A percentile compares a stretch with the other conserved stretches of the same genome.
Evolutionary conservation across 2,888 invertebrate genomes (phyloP).

Genomic region (Dryadula phaetusa): DNA sequence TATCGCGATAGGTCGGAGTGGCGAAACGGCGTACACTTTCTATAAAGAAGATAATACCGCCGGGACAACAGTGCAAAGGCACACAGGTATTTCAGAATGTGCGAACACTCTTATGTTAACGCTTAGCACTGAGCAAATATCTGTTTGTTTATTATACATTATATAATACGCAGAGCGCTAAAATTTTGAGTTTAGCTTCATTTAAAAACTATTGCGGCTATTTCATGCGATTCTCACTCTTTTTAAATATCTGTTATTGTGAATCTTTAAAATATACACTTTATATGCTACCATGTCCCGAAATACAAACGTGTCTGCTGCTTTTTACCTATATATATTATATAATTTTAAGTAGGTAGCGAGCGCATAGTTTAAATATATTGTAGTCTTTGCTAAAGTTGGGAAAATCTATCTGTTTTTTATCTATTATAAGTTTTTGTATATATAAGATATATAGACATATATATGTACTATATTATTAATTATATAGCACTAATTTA

Average conservation of each 20-base stretch:
- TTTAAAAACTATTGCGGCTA: neutral
- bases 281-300: too few species aligned
- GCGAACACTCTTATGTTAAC: neutral
- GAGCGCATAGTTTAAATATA: too few species aligned
- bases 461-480: too few species aligned
- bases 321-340: neutral
- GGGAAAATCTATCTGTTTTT: too few species aligned
- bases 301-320: neutral
- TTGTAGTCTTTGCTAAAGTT: too few species aligned
- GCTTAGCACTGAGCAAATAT: slow-evolving; percentile 16
- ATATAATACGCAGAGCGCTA: neutral
- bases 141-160: neutral
- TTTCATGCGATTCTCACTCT: too few species aligned
- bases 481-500: too few species aligned
- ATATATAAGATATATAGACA: too few species aligned
- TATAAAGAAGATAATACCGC: slow-evolving; percentile 65
- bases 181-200: neutral
- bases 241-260: neutral
- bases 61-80: slow-evolving; percentile 37
- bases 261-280: neutral
- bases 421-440: too few species aligned
- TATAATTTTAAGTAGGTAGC: too few species aligned
- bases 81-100: slow-evolving; percentile 31
- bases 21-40: slow-evolving; percentile 79
- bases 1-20: slow-evolving; percentile 68